These are phyloP conservation scores for Lycopodina hypogea DNA, from an alignment of 37 sponge, comb jelly and placozoan genomes.

Conservation along the genomic window DNA sequence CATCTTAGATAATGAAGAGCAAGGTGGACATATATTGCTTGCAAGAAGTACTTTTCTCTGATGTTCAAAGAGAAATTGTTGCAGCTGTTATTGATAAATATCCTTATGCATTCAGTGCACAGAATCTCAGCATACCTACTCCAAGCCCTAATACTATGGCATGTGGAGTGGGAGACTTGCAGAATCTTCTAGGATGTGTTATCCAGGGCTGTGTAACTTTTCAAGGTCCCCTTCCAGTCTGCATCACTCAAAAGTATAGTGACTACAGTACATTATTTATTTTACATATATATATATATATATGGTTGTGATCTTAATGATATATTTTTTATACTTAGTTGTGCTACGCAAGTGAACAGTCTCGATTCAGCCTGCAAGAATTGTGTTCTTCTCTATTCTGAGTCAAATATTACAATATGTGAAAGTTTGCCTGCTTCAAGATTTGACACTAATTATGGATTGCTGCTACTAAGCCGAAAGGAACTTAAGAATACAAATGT, in stretches of 20 bases:
- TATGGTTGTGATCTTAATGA: neutral
- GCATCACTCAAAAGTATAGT: too few relatives aligned
- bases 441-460: conserved; percentile 18
- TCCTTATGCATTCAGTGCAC: conserved; percentile 15
- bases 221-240: too few relatives aligned
- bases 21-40: conserved; percentile 25
- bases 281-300: neutral
- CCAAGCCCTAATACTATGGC: neutral
- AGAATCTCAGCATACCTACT: neutral
- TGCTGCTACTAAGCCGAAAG: conserved; percentile 11
- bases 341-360: neutral
- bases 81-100: neutral
- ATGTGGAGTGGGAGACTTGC: neutral
- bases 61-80: conserved; percentile 6
- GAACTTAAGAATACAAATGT: conserved; percentile 2
- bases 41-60: conserved; percentile 12
- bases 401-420: neutral
- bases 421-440: neutral
- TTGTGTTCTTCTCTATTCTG: neutral
- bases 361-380: neutral
- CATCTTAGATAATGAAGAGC: conserved; percentile 8
- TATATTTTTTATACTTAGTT: neutral
- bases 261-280: too few relatives aligned
- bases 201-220: neutral
- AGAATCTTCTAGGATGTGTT: neutral